Base-by-base conservation (phyloP, 2,797 vertebrate genomes). In the Limnodromus scolopaceus region DNA sequence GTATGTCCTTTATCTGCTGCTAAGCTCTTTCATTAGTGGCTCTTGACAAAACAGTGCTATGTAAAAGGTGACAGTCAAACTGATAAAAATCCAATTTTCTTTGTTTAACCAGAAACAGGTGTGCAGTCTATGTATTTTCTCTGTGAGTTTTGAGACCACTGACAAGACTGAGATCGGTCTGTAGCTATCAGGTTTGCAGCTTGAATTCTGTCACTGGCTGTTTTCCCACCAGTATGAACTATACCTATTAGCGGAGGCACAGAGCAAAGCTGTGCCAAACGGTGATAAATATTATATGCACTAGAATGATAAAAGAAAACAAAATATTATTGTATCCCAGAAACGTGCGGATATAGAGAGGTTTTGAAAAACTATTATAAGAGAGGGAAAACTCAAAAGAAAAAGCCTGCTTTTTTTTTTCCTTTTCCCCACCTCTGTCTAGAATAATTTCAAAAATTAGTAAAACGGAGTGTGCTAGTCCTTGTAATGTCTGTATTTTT, bases 41-140 rank as follows among this genome's bases (percentile, higher is more conserved):
- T 93, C 91, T 93, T 94, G 77, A 93, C 87, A 78, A 92, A 94
- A 51, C 60, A 63, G 68, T 82, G 71, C 49, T 81, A 4, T 84
- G 68, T 82, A 86, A 88, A 92, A 87, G 51, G 61, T 70, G 68
- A 32, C 41, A 61, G 84, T 81, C 53, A 76, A 69, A 63, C 32
- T 81, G 84, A 96, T 63, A 95, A 93, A 92, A 96, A 75, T 74
- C 43, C 76, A 38, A 25, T 92, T 95, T 95, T 87, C 84, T 88
- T 92, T 91, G 76, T 93, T 72, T 96, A 75, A 89, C 36, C 25
- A 89, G 89, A 55, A 95, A 45, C 34, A 58, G 32, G 68, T 83
- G 32, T 88, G 54, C 68, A 34, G 30, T 43, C 32, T 82, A 0
- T 80, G 28, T 88, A 27, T 84, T 91, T 94, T 76, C 49, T 82